Conservation (phyloP, 1,140 invertebrate species). For the Scaptomyza graminum region DNA sequence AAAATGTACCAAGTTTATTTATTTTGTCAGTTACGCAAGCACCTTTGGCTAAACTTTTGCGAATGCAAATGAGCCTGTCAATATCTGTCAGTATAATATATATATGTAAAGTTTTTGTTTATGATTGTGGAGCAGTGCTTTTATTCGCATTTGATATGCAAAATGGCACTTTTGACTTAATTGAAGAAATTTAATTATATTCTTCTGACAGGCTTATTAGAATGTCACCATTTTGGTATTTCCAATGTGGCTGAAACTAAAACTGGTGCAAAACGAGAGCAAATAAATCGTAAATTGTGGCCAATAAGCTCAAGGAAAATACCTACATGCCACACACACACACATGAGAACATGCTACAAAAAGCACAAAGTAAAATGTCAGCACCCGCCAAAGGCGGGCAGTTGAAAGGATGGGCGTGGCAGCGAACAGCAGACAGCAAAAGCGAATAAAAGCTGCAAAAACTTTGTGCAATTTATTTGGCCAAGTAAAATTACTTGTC, state of each 20-base stretch:
- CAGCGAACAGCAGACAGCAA: conserved; percentile 36
- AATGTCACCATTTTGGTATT: neutral
- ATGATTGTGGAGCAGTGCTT: conserved; percentile 7
- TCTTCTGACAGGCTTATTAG: conserved; percentile 11
- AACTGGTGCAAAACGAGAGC: conserved; percentile 45
- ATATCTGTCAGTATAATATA: conserved; percentile 3
- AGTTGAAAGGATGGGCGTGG: neutral
- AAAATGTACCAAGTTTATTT: conserved; percentile 62
- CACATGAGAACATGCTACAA: conserved; percentile 14
- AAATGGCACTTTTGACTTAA: conserved; percentile 45
- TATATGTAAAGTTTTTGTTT: neutral
- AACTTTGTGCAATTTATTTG: conserved; percentile 82
- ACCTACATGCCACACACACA: conserved; percentile 8
- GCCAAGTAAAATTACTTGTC: conserved; percentile 81
- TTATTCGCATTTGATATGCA: conserved; percentile 55
- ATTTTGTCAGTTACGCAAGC: conserved; percentile 56
- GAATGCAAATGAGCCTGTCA: conserved; percentile 22
- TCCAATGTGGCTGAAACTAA: neutral
- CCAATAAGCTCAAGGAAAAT: conserved; percentile 57
- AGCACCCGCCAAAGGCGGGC: neutral
- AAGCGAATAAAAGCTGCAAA: conserved; percentile 42
- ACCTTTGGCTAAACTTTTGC: neutral
- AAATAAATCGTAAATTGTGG: conserved; percentile 65
- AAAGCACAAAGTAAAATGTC: conserved; percentile 40
- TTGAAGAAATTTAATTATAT: conserved; percentile 22